A percentile compares a stretch with the other conserved stretches of the same genome.
Evolutionary conservation across 1,140 invertebrate species (phyloP).

Genomic region (Bombus confusus): DNA sequence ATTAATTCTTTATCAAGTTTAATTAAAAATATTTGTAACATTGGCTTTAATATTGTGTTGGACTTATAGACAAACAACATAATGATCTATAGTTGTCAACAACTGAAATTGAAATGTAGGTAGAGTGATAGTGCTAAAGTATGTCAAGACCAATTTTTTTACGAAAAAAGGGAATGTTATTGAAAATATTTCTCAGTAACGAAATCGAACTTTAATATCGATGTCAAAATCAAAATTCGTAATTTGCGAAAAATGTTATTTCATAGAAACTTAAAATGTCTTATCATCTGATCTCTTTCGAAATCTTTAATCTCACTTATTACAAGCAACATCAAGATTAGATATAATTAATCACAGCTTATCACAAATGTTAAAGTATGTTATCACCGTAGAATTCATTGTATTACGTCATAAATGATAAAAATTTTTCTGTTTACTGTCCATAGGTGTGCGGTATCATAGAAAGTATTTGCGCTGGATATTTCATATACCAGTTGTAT

Average conservation of each 20-base stretch:
- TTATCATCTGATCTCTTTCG: not conserved
- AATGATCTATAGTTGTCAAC: not conserved
- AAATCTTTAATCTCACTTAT: not conserved
- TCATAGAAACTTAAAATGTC: not conserved
- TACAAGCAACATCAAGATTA: not conserved
- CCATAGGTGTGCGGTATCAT: conserved; percentile 83
- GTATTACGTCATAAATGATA: not conserved
- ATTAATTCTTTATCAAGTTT: not conserved
- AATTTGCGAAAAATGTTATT: not conserved
- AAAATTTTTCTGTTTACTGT: conserved; percentile 44
- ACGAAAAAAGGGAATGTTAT: not conserved
- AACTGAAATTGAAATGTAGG: not conserved
- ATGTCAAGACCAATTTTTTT: not conserved
- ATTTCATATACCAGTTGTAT: conserved; percentile 82
- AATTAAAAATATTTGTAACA: not conserved
- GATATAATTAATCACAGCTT: conserved; percentile 18
- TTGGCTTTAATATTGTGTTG: not conserved
- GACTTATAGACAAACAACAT: not conserved
- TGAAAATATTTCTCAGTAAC: not conserved
- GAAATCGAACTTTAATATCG: not conserved
- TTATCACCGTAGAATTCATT: not conserved
- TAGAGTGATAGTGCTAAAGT: not conserved
- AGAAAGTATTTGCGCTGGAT: conserved; percentile 79
- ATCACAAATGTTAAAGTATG: not conserved
- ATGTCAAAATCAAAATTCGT: not conserved